These are phyloP conservation scores for Tenualosa ilisha DNA, from an alignment of 2,797 vertebrate genomes.

Conservation along the genomic window DNA sequence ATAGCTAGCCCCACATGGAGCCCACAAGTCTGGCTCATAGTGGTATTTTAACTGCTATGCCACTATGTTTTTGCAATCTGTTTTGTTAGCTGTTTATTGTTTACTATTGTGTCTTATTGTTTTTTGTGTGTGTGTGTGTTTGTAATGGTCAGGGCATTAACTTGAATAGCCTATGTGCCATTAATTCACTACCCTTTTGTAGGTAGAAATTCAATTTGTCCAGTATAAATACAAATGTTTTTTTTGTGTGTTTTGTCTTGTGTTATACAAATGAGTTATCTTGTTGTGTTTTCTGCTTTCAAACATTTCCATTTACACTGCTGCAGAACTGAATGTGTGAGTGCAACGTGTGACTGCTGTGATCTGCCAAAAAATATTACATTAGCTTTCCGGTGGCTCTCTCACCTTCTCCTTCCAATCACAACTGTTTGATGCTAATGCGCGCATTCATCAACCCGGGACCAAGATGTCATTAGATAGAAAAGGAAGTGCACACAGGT, in stretches of 20 bases:
- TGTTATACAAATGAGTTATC: not conserved
- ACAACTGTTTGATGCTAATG: not conserved
- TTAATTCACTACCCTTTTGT: not conserved
- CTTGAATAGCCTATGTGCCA: not conserved
- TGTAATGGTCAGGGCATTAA: not conserved
- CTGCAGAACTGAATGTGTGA: not conserved
- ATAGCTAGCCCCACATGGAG: not conserved
- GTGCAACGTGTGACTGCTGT: not conserved
- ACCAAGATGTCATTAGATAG: not conserved
- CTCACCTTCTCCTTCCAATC: not conserved
- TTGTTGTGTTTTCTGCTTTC: not conserved
- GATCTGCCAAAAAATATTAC: slow-evolving; percentile 1
- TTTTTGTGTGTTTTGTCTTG: not conserved
- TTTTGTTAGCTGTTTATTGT: not conserved
- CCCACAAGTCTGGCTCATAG: not conserved
- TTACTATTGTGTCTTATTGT: slow-evolving; percentile 60
- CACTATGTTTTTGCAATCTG: not conserved
- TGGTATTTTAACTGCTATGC: not conserved
- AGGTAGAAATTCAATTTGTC: not conserved
- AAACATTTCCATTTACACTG: not conserved
- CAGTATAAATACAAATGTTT: not conserved
- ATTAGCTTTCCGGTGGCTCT: not conserved
- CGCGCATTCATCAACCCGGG: not conserved
- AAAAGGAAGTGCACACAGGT: not conserved
- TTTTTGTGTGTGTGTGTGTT: slow-evolving; percentile 4